These are phyloP conservation scores for Chamaedrilus cognettii DNA, from an alignment of 2,888 invertebrate genomes.

Conservation along the genomic window DNA sequence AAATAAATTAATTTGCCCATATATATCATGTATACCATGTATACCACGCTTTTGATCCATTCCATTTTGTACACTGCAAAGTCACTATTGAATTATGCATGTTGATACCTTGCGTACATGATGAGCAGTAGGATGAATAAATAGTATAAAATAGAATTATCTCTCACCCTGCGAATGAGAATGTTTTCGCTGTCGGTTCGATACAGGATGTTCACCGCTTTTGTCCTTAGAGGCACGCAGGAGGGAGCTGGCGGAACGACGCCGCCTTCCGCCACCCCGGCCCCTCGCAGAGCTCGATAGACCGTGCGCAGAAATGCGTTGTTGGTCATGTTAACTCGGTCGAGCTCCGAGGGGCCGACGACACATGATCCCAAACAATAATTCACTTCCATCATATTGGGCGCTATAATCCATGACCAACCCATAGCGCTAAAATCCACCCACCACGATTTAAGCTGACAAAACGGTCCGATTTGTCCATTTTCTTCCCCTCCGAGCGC, in stretches of 20 bases:
- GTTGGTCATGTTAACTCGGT: background rate
- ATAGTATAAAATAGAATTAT: no score
- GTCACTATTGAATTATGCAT: no score
- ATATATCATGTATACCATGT: no score
- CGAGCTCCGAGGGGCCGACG: background rate
- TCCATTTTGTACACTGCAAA: no score
- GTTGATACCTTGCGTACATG: no score
- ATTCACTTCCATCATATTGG: background rate
- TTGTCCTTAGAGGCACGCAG: background rate
- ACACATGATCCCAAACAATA: background rate
- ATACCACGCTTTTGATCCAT: no score
- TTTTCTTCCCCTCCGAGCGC: no score
- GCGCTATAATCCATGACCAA: background rate
- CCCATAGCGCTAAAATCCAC: background rate
- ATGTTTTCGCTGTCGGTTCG: no score
- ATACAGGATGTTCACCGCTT: background rate
- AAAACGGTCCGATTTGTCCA: no score
- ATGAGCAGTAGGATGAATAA: no score
- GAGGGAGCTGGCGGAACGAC: background rate
- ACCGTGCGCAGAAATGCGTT: background rate
- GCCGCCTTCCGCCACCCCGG: background rate
- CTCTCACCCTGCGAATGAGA: no score
- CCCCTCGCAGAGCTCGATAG: background rate
- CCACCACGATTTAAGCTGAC: background rate
- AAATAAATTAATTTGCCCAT: no score